Evolutionary conservation across 2,888 invertebrate genomes (phyloP), one percentile per base, ranked within the genome.

Genomic region (Drosophila algonquin): DNA sequence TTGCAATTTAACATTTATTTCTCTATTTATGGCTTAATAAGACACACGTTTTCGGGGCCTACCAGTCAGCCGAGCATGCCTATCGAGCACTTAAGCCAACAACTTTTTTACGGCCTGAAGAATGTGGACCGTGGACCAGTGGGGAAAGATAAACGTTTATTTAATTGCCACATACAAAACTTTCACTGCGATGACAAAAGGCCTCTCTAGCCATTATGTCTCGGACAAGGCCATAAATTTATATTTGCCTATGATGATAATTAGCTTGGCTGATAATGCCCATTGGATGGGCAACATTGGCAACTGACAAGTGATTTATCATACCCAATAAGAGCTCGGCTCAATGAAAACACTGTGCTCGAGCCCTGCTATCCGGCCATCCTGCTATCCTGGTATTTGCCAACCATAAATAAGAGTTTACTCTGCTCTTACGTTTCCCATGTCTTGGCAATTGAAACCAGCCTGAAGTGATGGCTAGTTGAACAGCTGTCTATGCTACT

Each of bases 11-110:
- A 85, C 85, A 81, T 84, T 84, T 87, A 84, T 87, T 77, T 78
- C 82, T 60, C 75, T 80, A 81, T 84, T 84, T 84, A 84, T 84
- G 64, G 87, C 85, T 79, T 82, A 84, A 84, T 84, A 87, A 87
- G 85, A 67, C 63, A 77, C 77, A 81, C 61, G 72, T 73, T 55
- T 48, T 10, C 32, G 46, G n/a, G 50, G 24, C 46, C 44, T 24
- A 9, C 52, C 58, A 12, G 14, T 24, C 32, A 6, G 57, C 63
- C 48, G n/a, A 45, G 54, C 78, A 55, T 63, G 35, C 62, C 76
- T 78, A 78, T 73, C 70, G 56, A 64, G 54, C 50, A 46, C 60
- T 60, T 52, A 44, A 60, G 27, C 54, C 59, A 44, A 69, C 64
- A 69, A 72, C 61, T 48, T 76, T 76, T 81, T 81, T 75, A 72